These are phyloP conservation scores for Ictalurus punctatus DNA, from an alignment of 2,113 vertebrate species.

Conservation along the genomic window DNA sequence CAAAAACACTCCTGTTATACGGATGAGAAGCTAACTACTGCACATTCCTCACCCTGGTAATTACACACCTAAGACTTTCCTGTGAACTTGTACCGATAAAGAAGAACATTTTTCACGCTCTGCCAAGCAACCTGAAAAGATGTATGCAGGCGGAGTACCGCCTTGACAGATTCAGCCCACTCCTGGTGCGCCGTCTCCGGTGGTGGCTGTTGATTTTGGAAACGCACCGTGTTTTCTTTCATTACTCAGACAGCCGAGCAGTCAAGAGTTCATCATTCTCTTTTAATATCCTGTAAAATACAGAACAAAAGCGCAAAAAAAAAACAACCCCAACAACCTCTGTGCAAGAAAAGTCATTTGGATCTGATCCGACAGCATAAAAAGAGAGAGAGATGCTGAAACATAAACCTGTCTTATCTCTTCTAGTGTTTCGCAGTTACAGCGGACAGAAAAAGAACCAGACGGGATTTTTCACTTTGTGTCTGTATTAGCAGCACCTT, in stretches of 20 bases:
- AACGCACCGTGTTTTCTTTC: background rate
- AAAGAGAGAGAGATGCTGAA: conserved; percentile 42
- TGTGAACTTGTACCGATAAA: conserved; percentile 21
- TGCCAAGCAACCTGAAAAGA: conserved; percentile 15
- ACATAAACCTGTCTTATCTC: conserved; percentile 48
- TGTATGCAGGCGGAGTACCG: background rate
- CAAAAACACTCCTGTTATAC: background rate
- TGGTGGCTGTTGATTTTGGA: conserved; percentile 31
- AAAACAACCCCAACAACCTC: conserved; percentile 42
- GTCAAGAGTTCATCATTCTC: conserved; percentile 42
- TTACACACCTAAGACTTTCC: conserved; percentile 2
- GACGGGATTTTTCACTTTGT: background rate
- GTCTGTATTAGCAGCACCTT: conserved; percentile 40
- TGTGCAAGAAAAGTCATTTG: conserved; percentile 54
- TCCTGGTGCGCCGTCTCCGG: conserved; percentile 6
- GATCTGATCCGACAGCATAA: conserved; percentile 52
- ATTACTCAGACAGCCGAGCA: background rate
- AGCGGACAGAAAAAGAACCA: background rate
- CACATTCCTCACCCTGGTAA: conserved; percentile 9
- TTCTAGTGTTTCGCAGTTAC: conserved; percentile 54
- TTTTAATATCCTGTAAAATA: conserved; percentile 73
- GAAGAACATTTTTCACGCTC: conserved; percentile 1
- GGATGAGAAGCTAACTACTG: background rate
- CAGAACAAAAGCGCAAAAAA: conserved; percentile 61
- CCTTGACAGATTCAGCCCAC: background rate